These are phyloP conservation scores for Dendrolimus houi DNA, from an alignment of 2,888 invertebrate genomes.

Conservation along the genomic window DNA sequence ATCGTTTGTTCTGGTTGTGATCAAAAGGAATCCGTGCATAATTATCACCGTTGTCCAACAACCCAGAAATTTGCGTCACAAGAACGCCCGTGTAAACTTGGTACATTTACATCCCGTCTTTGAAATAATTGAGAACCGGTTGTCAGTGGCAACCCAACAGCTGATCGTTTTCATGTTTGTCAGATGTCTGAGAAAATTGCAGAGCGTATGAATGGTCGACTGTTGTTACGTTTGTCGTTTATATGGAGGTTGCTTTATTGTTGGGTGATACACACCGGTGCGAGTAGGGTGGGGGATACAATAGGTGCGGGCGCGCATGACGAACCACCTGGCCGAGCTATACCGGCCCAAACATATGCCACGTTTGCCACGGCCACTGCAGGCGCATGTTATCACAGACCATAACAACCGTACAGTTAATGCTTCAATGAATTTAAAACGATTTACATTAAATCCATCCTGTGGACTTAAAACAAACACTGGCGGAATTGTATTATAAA, in stretches of 20 bases:
- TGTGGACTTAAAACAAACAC: too few species aligned
- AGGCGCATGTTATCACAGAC: neutral
- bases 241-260: slow-evolving; percentile 41
- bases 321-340: slow-evolving; percentile 66
- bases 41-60: neutral
- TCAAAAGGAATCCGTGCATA: too few species aligned
- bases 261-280: slow-evolving; percentile 39
- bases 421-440: neutral
- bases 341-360: slow-evolving; percentile 72
- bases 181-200: slow-evolving; percentile 18
- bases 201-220: slow-evolving; percentile 19
- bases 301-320: slow-evolving; percentile 74
- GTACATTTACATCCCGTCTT: neutral
- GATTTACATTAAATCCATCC: too few species aligned
- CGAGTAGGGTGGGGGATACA: slow-evolving; percentile 34
- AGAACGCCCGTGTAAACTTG: neutral
- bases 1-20: too few species aligned
- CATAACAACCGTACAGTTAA: neutral
- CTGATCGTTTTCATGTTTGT: slow-evolving; percentile 21
- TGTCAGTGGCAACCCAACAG: slow-evolving; percentile 16
- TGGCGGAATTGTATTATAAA: neutral
- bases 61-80: neutral
- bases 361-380: slow-evolving; percentile 14
- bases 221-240: slow-evolving; percentile 16
- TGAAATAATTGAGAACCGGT: slow-evolving; percentile 1